Evolutionary conservation across 2,113 vertebrate genomes (phyloP).

Genomic region (Smithornis capensis): DNA sequence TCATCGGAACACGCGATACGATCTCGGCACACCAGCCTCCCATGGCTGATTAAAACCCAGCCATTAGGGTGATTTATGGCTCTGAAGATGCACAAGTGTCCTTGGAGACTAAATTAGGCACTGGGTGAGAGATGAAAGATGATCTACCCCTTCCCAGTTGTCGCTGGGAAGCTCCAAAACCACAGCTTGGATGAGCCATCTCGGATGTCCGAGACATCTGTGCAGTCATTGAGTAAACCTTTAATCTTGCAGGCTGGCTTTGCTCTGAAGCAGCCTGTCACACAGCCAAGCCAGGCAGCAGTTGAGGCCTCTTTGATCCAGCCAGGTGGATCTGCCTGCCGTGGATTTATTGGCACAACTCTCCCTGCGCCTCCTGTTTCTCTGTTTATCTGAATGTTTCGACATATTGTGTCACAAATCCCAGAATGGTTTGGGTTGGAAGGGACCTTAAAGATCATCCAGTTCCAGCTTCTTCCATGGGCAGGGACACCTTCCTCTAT

Average conservation of each 20-base stretch:
- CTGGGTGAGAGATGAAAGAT: not conserved
- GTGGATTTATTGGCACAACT: not conserved
- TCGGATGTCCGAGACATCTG: not conserved
- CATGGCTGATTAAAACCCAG: not conserved
- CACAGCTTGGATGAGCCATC: not conserved
- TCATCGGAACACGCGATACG: not conserved
- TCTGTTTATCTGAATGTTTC: accelerated
- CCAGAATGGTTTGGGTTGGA: no score
- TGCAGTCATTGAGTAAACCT: not conserved
- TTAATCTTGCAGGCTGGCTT: not conserved
- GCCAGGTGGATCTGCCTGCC: not conserved
- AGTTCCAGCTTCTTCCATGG: accelerated
- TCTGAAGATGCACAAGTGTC: not conserved
- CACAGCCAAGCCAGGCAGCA: not conserved
- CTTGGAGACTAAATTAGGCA: not conserved
- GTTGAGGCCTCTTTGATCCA: not conserved
- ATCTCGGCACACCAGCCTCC: not conserved
- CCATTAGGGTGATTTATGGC: not conserved
- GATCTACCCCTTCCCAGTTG: not conserved
- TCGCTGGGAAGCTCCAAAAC: not conserved
- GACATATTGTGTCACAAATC: not conserved
- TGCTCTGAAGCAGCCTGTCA: not conserved
- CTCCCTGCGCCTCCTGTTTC: not conserved
- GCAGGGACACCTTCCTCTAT: accelerated
- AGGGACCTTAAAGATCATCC: not conserved